Conservation (phyloP, 2,113 vertebrate species). For the Theristicus caerulescens region DNA sequence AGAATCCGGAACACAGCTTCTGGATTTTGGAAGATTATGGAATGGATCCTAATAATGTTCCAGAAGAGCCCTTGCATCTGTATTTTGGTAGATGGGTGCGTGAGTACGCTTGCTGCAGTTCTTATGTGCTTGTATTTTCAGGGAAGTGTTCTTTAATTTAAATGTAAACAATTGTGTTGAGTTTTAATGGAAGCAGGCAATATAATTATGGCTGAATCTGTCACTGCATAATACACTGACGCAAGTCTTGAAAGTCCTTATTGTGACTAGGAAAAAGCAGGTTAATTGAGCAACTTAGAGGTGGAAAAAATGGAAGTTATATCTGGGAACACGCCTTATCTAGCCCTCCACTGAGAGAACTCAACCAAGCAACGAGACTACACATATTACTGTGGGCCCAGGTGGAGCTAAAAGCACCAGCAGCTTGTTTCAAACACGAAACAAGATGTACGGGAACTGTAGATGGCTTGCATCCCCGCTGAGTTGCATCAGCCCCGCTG, state of each 20-base stretch:
- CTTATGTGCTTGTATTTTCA: background rate
- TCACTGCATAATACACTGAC: background rate
- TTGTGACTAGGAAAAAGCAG: background rate
- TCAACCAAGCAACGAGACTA: background rate
- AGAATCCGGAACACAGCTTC: slow-evolving; percentile 88
- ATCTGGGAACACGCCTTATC: background rate
- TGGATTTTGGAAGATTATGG: slow-evolving; percentile 95
- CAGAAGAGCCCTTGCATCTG: slow-evolving; percentile 83
- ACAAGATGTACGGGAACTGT: background rate
- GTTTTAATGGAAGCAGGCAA: background rate
- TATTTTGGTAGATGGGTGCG: slow-evolving; percentile 98
- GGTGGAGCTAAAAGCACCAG: background rate
- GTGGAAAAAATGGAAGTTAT: background rate
- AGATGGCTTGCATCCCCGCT: background rate
- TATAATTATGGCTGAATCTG: background rate
- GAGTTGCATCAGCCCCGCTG: background rate
- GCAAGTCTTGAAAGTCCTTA: background rate
- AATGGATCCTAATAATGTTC: slow-evolving; percentile 88
- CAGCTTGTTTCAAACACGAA: background rate
- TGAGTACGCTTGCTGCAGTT: background rate
- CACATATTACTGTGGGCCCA: background rate
- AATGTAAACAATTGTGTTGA: background rate
- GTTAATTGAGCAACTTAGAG: background rate
- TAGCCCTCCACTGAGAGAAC: background rate
- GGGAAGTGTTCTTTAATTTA: background rate